Base-by-base conservation (phyloP, 2,888 invertebrate genomes). In the Apoda limacodes region DNA sequence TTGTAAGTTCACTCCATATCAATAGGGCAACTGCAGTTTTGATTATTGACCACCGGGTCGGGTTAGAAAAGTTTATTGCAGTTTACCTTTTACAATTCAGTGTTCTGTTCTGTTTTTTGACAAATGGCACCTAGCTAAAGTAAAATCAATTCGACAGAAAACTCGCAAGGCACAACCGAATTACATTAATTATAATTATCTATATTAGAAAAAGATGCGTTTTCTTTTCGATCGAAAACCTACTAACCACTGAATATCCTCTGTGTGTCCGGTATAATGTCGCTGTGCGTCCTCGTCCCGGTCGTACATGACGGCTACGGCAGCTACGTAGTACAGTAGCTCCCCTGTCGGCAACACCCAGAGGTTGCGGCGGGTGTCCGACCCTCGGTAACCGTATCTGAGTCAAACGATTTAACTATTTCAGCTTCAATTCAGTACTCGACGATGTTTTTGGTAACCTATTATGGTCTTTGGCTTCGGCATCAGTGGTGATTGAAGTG, bases 291-390 rank as follows among this genome's bases (percentile, higher is more conserved):
- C 93, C 60, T 92, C 91, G 39, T 91, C 90, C 25, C 92, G 84
- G 61, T 95, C 93, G 56, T 90, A 92, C 69, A 96, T 85, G 14
- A 96, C 88, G 0, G 93, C 95, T 1, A 95, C 91, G 0, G 95
- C 92, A 1, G 94, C 94, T n/a, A 95, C 95, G 59, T 89, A 93
- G 67, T 95, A 96, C 22, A 95, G 80, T 5, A 96, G 82, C 65
- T 98, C 98, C 0, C 96, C 97, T 0, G 95, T 95, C 1, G 95
- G 95, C 30, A 98, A 74, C 13, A 93, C 92, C 90, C 95, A 94
- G 17, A 98, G 82, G 70, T 98, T 98, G 46, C 89, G 86, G 7
- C 92, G 85, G 4, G 93, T 88, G 68, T 97, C 96, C 6, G 90
- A 88, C 0, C 98, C 97, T 35, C 97, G 88, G 71, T 97, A 98